These are phyloP conservation scores for Cyclopterus lumpus DNA, from an alignment of 2,797 vertebrate species.

Conservation along the genomic window DNA sequence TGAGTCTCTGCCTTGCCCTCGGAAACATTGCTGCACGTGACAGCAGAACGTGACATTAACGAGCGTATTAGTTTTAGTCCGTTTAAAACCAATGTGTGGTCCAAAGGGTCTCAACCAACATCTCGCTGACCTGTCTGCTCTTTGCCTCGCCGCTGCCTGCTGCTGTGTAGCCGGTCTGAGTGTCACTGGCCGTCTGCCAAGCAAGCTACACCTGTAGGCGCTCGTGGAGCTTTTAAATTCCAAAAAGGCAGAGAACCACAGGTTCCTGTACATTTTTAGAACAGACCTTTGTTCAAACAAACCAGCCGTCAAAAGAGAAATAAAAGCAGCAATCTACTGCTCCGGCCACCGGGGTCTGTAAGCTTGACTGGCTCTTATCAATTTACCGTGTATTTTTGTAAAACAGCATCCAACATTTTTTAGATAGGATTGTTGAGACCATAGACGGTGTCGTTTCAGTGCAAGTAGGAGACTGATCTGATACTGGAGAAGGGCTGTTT, in stretches of 20 bases:
- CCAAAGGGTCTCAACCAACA: not conserved
- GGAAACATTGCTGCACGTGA: no score
- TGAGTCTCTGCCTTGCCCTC: no score
- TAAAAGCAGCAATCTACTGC: not conserved
- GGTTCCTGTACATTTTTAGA: not conserved
- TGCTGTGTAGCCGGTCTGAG: not conserved
- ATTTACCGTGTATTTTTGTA: not conserved
- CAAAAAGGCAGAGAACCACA: not conserved
- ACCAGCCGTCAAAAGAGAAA: not conserved
- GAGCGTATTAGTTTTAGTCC: not conserved
- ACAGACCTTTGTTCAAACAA: not conserved
- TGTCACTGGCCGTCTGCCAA: not conserved
- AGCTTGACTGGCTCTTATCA: not conserved
- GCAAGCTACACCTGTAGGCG: not conserved
- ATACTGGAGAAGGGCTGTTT: not conserved
- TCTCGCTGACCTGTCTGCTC: not conserved
- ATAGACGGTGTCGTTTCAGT: no score
- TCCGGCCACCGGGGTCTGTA: not conserved
- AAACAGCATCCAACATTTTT: not conserved
- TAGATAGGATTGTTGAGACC: no score
- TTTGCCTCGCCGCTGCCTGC: not conserved
- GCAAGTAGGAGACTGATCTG: no score
- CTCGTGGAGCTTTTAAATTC: not conserved
- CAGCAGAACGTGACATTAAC: no score
- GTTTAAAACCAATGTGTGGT: not conserved